Conservation (phyloP, 2,888 invertebrate genomes). For the Drosophila lutescens region DNA sequence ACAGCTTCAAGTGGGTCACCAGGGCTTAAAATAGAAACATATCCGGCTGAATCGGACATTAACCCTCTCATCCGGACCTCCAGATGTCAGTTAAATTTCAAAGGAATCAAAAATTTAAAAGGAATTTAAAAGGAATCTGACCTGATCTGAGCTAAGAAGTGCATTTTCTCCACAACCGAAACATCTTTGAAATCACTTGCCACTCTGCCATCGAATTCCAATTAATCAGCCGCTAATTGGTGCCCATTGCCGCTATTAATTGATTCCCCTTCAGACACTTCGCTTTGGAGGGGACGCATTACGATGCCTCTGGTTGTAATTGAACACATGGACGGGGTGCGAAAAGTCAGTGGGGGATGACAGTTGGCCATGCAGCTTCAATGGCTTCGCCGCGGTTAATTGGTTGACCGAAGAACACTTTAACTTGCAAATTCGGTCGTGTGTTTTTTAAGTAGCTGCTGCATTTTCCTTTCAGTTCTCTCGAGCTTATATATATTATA, state of each 20-base stretch:
- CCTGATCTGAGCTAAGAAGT: background rate
- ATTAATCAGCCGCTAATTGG: slow-evolving; percentile 61
- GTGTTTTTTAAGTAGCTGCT: no score
- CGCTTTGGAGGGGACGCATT: slow-evolving; percentile 30
- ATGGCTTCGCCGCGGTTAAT: slow-evolving; percentile 23
- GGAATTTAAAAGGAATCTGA: no score
- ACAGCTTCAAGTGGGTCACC: slow-evolving; percentile 17
- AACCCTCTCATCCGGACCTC: no score
- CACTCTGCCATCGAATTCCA: slow-evolving; percentile 19
- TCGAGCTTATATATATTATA: no score
- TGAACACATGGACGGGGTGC: slow-evolving; percentile 30
- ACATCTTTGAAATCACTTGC: slow-evolving; percentile 2
- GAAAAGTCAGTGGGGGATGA: background rate
- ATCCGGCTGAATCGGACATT: background rate
- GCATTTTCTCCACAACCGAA: background rate
- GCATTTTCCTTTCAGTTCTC: no score
- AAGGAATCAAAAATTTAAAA: no score
- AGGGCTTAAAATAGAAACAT: slow-evolving; percentile 1
- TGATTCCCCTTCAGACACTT: slow-evolving; percentile 48
- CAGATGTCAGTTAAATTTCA: no score
- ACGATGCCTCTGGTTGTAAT: slow-evolving; percentile 51
- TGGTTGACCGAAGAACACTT: background rate
- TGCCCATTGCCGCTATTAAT: slow-evolving; percentile 56
- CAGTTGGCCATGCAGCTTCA: slow-evolving; percentile 11
- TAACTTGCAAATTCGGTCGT: no score